These are phyloP conservation scores for Pelecanoides urinatrix DNA, from an alignment of 2,113 vertebrate species.

Conservation along the genomic window DNA sequence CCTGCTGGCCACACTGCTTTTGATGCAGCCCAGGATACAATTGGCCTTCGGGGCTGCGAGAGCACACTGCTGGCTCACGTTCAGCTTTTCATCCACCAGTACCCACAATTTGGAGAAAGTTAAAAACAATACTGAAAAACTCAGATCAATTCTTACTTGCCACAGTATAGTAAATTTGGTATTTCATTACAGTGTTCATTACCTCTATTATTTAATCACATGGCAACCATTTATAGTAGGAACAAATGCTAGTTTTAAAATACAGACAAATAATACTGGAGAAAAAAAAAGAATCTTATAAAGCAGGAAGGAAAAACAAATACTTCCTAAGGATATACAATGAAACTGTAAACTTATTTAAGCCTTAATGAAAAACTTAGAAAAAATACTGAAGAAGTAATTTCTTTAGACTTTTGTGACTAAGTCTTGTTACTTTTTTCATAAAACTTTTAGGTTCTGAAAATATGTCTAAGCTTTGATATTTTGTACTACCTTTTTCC, in stretches of 20 bases:
- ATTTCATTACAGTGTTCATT: background rate
- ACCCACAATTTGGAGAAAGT: background rate
- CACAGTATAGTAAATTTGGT: background rate
- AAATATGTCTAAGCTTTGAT: background rate
- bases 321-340: background rate
- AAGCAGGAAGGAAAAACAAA: background rate
- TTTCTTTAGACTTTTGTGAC: background rate
- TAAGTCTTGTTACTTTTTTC: background rate
- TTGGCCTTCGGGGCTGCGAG: background rate
- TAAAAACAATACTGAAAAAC: background rate
- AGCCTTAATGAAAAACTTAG: background rate
- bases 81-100: background rate
- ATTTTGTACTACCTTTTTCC: background rate
- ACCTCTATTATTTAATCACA: background rate
- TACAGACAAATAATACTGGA: background rate
- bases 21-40: accelerated
- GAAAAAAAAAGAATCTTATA: background rate
- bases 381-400: background rate
- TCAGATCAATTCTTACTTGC: background rate
- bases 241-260: background rate
- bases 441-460: background rate
- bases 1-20: accelerated
- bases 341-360: background rate
- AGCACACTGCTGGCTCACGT: background rate
- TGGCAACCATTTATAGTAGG: background rate